These are phyloP conservation scores for Semnornis frantzii DNA, from an alignment of 2,113 vertebrate species.

Conservation along the genomic window DNA sequence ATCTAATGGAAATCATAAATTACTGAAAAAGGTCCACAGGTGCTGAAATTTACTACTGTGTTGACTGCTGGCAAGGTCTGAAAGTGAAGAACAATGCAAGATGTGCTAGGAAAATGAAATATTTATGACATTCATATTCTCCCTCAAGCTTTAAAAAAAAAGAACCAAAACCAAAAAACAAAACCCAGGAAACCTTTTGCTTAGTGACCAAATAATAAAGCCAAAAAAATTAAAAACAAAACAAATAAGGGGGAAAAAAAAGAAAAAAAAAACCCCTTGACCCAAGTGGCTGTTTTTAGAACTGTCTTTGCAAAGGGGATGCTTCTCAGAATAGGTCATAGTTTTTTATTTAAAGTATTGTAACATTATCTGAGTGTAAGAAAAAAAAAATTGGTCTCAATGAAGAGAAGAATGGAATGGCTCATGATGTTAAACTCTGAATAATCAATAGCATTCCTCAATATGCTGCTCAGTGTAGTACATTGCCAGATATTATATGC, in stretches of 20 bases:
- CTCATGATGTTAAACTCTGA: conserved; percentile 25
- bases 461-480: conserved; percentile 6
- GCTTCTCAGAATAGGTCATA: conserved; percentile 3
- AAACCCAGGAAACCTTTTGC: conserved; percentile 39
- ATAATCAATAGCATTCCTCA: conserved; percentile 54
- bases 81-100: conserved; percentile 70
- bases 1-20: conserved; percentile 84
- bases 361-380: conserved; percentile 47
- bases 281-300: conserved; percentile 30
- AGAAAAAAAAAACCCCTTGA: conserved; percentile 25
- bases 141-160: conserved; percentile 57
- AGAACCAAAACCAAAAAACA: too few relatives aligned
- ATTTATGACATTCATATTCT: conserved; percentile 79
- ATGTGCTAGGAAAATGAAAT: conserved; percentile 78
- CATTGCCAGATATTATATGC: conserved; percentile 4
- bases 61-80: conserved; percentile 75
- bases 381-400: conserved; percentile 41
- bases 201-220: conserved; percentile 72
- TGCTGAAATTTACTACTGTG: conserved; percentile 79
- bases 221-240: conserved; percentile 45
- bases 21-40: conserved; percentile 74
- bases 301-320: conserved; percentile 51
- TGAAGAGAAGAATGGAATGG: conserved; percentile 33
- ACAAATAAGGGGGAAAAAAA: neutral
- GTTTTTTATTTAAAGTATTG: neutral